Conservation (phyloP, 2,888 invertebrate species). For the Dynastes hyllus region DNA sequence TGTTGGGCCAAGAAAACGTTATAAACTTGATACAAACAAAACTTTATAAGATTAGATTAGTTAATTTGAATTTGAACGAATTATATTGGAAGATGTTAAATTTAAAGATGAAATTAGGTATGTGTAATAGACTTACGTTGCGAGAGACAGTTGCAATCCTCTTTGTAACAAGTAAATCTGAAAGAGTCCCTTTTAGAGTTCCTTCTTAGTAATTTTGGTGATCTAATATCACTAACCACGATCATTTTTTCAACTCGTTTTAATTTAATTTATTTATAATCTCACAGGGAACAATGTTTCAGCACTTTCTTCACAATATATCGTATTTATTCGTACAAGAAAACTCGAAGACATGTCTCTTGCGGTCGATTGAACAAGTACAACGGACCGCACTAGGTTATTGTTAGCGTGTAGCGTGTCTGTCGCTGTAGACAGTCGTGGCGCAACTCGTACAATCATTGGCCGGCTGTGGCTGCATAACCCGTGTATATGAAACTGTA, state of each 20-base stretch:
- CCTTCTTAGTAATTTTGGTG: neutral
- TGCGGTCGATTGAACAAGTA: too few species aligned
- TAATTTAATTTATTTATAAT: neutral
- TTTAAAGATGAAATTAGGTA: too few species aligned
- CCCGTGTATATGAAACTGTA: too few species aligned
- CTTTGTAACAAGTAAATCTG: conserved; percentile 26
- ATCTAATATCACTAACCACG: neutral
- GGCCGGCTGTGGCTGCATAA: too few species aligned
- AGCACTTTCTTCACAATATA: neutral
- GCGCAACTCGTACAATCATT: neutral
- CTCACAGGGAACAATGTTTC: too few species aligned
- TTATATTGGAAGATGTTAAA: too few species aligned
- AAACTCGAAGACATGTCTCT: too few species aligned
- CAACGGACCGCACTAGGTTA: neutral
- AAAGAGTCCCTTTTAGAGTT: neutral
- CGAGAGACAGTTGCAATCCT: conserved; percentile 16
- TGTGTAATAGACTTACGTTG: conserved; percentile 18
- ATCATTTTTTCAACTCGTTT: neutral
- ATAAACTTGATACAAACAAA: too few species aligned
- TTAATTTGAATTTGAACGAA: too few species aligned
- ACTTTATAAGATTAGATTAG: too few species aligned
- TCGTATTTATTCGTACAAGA: too few species aligned
- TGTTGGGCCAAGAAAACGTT: too few species aligned
- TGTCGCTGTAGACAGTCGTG: neutral
- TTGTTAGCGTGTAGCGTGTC: neutral